These are phyloP conservation scores for Diachasma alloeum DNA, from an alignment of 1,140 invertebrate genomes.

Conservation along the genomic window DNA sequence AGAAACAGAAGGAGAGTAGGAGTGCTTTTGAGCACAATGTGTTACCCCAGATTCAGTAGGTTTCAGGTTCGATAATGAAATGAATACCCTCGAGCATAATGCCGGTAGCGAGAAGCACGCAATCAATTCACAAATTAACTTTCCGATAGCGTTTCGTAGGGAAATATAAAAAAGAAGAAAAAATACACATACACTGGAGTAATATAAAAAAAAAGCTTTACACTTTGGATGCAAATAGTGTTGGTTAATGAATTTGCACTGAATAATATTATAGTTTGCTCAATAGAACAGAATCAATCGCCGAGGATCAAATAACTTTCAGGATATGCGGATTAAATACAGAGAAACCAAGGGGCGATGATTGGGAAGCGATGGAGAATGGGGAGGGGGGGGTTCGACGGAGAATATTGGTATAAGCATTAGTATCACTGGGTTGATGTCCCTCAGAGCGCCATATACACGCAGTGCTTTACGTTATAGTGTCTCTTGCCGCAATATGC, in stretches of 20 bases:
- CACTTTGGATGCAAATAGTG: too few relatives aligned
- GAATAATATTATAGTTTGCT: neutral
- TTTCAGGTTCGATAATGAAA: slow-evolving; percentile 57
- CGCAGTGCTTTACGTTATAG: slow-evolving; percentile 18
- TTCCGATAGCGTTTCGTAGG: slow-evolving; percentile 13
- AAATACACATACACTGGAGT: too few relatives aligned
- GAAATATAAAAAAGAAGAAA: neutral
- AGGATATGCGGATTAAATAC: neutral
- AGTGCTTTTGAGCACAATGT: neutral
- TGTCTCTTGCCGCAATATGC: slow-evolving; percentile 55
- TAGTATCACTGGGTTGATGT: slow-evolving; percentile 44
- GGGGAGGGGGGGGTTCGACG: neutral
- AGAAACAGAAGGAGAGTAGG: neutral
- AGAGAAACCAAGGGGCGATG: slow-evolving; percentile 10
- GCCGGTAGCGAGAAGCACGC: neutral
- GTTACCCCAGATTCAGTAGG: slow-evolving; percentile 23
- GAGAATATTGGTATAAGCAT: slow-evolving; percentile 49
- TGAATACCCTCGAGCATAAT: slow-evolving; percentile 44
- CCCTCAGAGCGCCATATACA: slow-evolving; percentile 12
- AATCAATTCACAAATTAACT: slow-evolving; percentile 58
- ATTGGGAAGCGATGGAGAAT: slow-evolving; percentile 28
- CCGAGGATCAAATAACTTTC: slow-evolving; percentile 4
- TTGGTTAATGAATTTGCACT: too few relatives aligned
- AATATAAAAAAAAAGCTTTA: too few relatives aligned
- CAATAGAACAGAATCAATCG: neutral